These are phyloP conservation scores for Condylostylus longicornis DNA, from an alignment of 1,140 invertebrate species.

Conservation along the genomic window DNA sequence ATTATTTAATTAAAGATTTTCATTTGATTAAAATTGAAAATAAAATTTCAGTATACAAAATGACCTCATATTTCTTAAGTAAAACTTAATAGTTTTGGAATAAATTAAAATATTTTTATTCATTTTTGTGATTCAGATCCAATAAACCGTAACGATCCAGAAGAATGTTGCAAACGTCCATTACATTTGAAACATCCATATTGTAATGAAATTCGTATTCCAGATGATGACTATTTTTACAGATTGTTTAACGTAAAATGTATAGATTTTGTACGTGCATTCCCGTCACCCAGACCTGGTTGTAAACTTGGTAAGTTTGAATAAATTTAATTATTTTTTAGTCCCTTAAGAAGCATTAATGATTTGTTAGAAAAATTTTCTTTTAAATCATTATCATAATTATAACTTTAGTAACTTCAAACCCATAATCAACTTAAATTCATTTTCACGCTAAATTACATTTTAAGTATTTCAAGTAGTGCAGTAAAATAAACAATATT, in stretches of 20 bases:
- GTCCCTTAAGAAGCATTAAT: no score
- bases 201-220: slow-evolving; percentile 79
- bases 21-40: no score
- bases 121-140: slow-evolving; percentile 43
- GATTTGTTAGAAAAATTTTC: no score
- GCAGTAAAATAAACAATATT: no score
- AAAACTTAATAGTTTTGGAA: background rate
- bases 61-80: background rate
- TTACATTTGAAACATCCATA: slow-evolving; percentile 70
- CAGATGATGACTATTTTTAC: slow-evolving; percentile 85
- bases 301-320: slow-evolving; percentile 56
- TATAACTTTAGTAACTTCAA: no score
- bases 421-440: no score
- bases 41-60: no score
- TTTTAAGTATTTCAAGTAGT: no score
- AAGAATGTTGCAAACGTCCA: slow-evolving; percentile 69
- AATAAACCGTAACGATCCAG: slow-evolving; percentile 68
- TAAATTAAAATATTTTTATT: background rate
- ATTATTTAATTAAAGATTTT: no score
- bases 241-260: slow-evolving; percentile 67
- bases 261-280: slow-evolving; percentile 75
- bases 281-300: slow-evolving; percentile 64
- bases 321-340: no score
- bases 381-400: no score
- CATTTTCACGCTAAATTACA: no score